Base-by-base conservation (phyloP, 2,113 vertebrate species). In the Maccullochella peelii region DNA sequence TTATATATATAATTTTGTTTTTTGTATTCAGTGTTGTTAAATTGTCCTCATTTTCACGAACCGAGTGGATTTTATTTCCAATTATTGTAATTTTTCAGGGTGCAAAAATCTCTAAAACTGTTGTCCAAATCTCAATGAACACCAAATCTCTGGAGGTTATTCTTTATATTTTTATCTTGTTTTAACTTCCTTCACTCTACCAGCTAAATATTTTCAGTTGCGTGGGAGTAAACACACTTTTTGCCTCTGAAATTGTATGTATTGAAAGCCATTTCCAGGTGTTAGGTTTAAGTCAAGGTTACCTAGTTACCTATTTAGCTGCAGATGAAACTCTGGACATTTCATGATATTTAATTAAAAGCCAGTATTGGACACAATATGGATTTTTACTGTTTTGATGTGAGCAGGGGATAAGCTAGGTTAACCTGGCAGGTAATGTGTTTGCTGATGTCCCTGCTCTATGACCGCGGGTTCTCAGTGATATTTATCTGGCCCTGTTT, bases 401-500 rank as follows among this genome's bases (percentile, higher is more conserved):
- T 63, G 61, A 50, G 44, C 54, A 10, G 38, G 1, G 62, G 33
- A 15, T 36, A 25, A 78, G 25, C 87, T 33, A 1, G 16, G 55
- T 63, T 55, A 68, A 73, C 65, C 72, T 58, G 50, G 36, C 47
- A 47, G 75, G 57, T 85, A 84, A 84, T 66, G 62, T 77, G 75
- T 87, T 88, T 86, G 54, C 70, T 36, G 79, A 80, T 38, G 68
- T 42, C 57, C 44, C 25, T 47, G 68, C 82, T 83, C 80, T 57
- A 6, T 47, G 80, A 71, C 84, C 25, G 42, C 86, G 66, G 86
- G 44, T 85, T 83, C 86, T 67, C 79, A 0, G 79, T 8, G 5
- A 79, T 85, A 83, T 83, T 84, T 78, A 88, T 73, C 84, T 33
- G 15, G 42, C 21, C 69, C 8, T 86, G 86, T 91, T 88, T 86